Evolutionary conservation across 2,888 invertebrate species (phyloP).

Genomic region (Polyploca ridens): DNA sequence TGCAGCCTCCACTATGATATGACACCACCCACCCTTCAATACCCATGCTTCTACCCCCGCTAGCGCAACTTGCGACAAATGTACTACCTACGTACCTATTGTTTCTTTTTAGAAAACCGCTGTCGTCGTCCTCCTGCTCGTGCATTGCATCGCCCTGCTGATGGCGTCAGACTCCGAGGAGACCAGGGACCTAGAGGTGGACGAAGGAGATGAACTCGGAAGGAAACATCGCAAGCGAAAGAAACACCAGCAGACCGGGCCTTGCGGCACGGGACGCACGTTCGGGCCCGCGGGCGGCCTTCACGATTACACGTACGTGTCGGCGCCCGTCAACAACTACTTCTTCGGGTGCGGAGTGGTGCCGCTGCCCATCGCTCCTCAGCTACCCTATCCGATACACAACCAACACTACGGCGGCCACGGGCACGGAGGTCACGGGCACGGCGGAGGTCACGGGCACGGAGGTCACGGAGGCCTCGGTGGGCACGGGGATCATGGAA

Average conservation of each 20-base stretch:
- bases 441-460: constrained; percentile 32
- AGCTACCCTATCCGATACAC: constrained; percentile 34
- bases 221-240: constrained; percentile 64
- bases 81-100: constrained; percentile 19
- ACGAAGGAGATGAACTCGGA: constrained; percentile 59
- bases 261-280: constrained; percentile 60
- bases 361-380: constrained; percentile 33
- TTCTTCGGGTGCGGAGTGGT: constrained; percentile 67
- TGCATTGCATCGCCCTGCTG: constrained; percentile 42
- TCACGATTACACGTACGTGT: constrained; percentile 67
- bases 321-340: constrained; percentile 75
- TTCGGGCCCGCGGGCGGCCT: constrained; percentile 60
- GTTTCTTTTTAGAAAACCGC: constrained; percentile 48
- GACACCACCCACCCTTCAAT: no score
- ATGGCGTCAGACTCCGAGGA: constrained; percentile 46
- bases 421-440: constrained; percentile 30
- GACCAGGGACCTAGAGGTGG: constrained; percentile 54
- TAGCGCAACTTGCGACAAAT: constrained; percentile 14
- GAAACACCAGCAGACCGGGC: constrained; percentile 57
- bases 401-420: constrained; percentile 42
- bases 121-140: constrained; percentile 47
- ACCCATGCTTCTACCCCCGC: no score
- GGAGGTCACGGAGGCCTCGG: constrained; percentile 45
- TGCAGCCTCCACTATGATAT: no score
- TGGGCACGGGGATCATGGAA: constrained; percentile 31